These are phyloP conservation scores for Pegoplata infirma DNA, from an alignment of 2,888 invertebrate genomes.

Conservation along the genomic window DNA sequence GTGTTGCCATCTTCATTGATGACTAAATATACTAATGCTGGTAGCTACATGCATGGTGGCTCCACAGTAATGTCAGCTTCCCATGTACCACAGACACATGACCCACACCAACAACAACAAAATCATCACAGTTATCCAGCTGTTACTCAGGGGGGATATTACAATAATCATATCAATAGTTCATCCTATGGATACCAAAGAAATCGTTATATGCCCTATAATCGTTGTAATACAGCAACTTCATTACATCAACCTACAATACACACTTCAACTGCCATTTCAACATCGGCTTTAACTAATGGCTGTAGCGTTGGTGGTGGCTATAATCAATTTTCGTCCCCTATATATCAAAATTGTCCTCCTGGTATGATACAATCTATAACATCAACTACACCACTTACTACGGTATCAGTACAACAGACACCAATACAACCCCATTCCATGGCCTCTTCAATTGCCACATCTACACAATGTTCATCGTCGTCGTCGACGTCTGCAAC, in stretches of 20 bases:
- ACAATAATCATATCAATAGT: constrained; percentile 16
- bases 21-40: constrained; percentile 50
- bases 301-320: constrained; percentile 61
- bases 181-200: constrained; percentile 67
- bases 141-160: constrained; percentile 39
- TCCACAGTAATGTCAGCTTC: constrained; percentile 46
- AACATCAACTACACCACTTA: constrained; percentile 33
- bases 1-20: constrained; percentile 40
- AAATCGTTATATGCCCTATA: constrained; percentile 76
- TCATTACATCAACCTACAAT: constrained; percentile 45
- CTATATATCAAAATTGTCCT: constrained; percentile 69
- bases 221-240: constrained; percentile 64
- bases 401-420: constrained; percentile 40
- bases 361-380: constrained; percentile 40
- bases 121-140: constrained; percentile 19
- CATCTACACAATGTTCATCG: constrained; percentile 41
- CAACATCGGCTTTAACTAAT: constrained; percentile 47
- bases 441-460: constrained; percentile 20
- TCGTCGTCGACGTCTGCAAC: constrained; percentile 25
- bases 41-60: constrained; percentile 44
- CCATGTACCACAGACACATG: constrained; percentile 51
- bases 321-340: constrained; percentile 67
- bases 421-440: constrained; percentile 12
- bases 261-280: constrained; percentile 38
- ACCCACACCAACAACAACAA: constrained; percentile 32